Conservation (phyloP, 2,888 invertebrate species). For the Conus canariensis region DNA sequence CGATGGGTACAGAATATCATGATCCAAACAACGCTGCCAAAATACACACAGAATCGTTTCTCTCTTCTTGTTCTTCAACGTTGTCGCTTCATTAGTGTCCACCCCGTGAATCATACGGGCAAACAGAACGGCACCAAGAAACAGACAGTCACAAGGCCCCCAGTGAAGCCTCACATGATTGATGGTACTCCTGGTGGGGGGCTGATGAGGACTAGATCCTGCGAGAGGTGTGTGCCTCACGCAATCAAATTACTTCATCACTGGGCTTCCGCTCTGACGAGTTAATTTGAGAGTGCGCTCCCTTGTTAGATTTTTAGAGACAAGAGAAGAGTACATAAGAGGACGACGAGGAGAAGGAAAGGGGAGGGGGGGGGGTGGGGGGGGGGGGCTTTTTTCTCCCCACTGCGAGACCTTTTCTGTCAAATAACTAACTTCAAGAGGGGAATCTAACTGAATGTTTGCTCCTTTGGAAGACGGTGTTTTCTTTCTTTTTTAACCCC, state of each 20-base stretch:
- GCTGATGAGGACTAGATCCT: background rate
- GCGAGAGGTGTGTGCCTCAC: background rate
- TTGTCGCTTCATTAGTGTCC: no score
- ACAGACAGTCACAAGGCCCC: background rate
- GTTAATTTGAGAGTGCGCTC: background rate
- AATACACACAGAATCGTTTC: no score
- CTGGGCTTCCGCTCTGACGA: background rate
- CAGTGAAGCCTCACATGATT: no score
- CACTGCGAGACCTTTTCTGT: no score
- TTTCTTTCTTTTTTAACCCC: no score
- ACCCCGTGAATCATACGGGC: background rate
- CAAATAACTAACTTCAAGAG: no score
- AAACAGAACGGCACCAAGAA: background rate
- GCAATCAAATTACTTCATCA: background rate
- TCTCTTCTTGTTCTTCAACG: no score
- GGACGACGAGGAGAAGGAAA: background rate
- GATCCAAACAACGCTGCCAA: no score
- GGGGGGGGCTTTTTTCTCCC: no score
- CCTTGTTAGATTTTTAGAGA: background rate
- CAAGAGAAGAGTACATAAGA: background rate
- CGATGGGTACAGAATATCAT: no score
- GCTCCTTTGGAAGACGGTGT: no score
- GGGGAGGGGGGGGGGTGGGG: background rate
- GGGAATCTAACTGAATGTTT: no score
- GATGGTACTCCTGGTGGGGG: background rate